Evolutionary conservation across 2,113 vertebrate species (phyloP), one percentile per base, ranked within the genome.

Genomic region (Charina bottae): DNA sequence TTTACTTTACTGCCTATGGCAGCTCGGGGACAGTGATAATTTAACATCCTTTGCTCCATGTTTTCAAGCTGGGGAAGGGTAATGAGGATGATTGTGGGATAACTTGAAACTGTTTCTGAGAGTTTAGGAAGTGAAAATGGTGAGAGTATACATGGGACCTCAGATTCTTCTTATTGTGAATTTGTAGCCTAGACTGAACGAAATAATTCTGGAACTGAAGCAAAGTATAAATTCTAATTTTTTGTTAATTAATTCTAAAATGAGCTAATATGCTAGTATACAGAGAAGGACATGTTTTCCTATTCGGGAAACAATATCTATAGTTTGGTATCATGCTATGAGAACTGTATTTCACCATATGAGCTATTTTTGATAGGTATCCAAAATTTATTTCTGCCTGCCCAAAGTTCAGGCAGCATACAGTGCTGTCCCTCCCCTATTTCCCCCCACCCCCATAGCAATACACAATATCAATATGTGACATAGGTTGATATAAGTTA

Each of bases 261-360:
- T 86, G 24, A 72, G 88, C 26, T 83, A 94, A 94, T 90, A 89
- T 54, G 87, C 49, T 21, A 90, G 90, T 26, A 92, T 93, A 96
- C 90, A 10, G 92, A 10, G 13, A 56, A 37, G 68, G 84, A 91
- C 83, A 72, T 33, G 89, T 84, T 96, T 90, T 60, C 90, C 56
- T 95, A 87, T 94, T 94, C 93, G 83, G 60, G 85, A 92, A 96
- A 94, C 85, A 92, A 37, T 93, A 94, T 89, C 95, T 95, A 19
- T n/a, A 59, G 28, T 8, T 87, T 88, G 88, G 26, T 13, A 42
- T 42, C 62, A 91, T 58, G n/a, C 2, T 59, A 54, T 83, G 85
- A 60, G 42, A 83, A 58, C 46, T 95, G 89, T 42, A 91, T 96
- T 94, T 94, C 95, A 92, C 90, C 90, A 1, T 83, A 23, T 91